Evolutionary conservation across 2,113 vertebrate species (phyloP), one percentile per base, ranked within the genome.

Genomic region (Phrynocephalus versicolor): DNA sequence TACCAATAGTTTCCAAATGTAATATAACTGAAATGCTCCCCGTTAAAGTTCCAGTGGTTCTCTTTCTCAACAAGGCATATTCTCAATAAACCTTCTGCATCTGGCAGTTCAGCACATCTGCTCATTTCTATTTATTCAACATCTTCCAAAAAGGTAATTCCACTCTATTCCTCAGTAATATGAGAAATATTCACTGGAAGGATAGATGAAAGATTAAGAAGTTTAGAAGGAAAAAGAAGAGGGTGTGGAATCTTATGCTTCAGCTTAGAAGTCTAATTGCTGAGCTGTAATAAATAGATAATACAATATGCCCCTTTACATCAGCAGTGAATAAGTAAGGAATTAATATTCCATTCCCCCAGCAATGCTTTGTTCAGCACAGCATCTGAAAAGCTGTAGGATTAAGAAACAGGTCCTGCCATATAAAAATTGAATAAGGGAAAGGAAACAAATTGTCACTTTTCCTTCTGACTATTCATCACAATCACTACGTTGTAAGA

Each of bases 401-500:
- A 88, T 86, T 37, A n/a, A 60, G 37, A 9, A 51, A 15, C 27
- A 70, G 69, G 35, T 72, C 39, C 30, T 51, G 12, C 82, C 87
- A 84, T 2, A 25, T 35, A 0, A 14, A 82, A 33, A 25, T 14
- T 60, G 39, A 6, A 78, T 92, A 70, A 7, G 51, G 72, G 81
- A 27, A 19, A 27, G 57, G 67, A 92, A 83, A 30, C 19, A 58
- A 80, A 73, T 33, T 79, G 21, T 71, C 67, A 58, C 5, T 82
- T 80, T 69, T 79, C 7, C 75, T 87, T 33, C 51, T 55, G 85
- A 51, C 41, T 27, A 27, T 57, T 35, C 75, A 35, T 89, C 72
- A 55, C 27, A 79, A 88, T 37, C 80, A 72, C 69, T 73, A 6
- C 14, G 39, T 75, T 58, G 64, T 72, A 87, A 91, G 19, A 39